Evolutionary conservation across 2,888 invertebrate species (phyloP), one percentile per base, ranked within the genome.

Genomic region (Diplazon laetatorius): DNA sequence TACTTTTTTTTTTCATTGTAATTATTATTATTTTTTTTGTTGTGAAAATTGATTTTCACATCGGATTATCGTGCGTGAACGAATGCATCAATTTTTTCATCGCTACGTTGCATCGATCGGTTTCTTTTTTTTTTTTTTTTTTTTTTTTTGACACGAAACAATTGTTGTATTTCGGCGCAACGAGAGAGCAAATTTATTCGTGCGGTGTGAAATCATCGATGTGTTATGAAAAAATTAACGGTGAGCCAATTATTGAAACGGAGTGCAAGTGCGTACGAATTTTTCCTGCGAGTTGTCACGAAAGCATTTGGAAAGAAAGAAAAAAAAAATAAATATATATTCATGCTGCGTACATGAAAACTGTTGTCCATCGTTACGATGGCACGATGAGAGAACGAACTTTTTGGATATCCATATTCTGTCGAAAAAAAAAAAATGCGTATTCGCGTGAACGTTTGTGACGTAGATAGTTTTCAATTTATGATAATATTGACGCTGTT

Each of bases 391-490:
- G 44, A 25, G 10, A 35, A 44, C 30, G 35, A 9, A 76, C 73
- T 80, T 76, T 77, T 75, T 80, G 75, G 76, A 72, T 82, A 81
- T 75, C 52, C 62, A 65, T 76, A 78, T 76, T 69, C 50, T 39
- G 72, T 77, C 78, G 63, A 62, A 68, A 77, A 74, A 74, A 60
- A 44, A 55, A 70, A 68, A 76, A 62, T 39, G 70, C 60, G 75
- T 76, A 76, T 79, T 80, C 76, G 57, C 68, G 72, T 79, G 68
- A 70, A 80, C 76, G 70, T 78, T 76, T 70, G 73, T 80, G 62
- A 78, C n/a, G 80, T 81, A 82, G 81, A 82, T 82, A 82, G 82
- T 82, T 78, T 71, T 76, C 74, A 82, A 82, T 80, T 81, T 77
- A 71, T 75, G 73, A 71, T 75, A 73, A 68, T 74, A 75, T 63